phyloP scores from a whole-genome alignment of 1,140 invertebrate species.

The Saccostrea glomerata region DNA sequence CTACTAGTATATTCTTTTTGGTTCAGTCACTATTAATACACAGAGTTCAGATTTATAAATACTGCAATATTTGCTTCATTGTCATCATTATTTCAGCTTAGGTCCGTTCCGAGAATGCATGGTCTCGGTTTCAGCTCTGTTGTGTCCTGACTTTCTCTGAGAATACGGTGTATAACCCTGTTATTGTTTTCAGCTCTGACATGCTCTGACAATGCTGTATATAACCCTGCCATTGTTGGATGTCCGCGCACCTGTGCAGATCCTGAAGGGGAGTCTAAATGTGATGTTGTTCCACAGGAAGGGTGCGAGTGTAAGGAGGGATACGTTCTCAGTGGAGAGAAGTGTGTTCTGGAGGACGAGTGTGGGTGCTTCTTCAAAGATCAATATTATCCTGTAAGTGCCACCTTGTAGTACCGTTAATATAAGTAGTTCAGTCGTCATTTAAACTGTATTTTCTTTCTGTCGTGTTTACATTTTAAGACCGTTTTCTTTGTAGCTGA shows the following conservation, averaged over 20 bases:
- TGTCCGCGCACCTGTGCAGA: conserved; percentile 53
- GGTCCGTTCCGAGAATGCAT: too few relatives aligned
- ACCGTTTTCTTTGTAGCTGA: conserved; percentile 28
- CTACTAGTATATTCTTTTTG: too few relatives aligned
- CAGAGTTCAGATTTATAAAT: too few relatives aligned
- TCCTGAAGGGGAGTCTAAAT: conserved; percentile 43
- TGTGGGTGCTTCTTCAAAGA: conserved; percentile 57
- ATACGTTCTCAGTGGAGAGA: conserved; percentile 51
- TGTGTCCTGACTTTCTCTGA: too few relatives aligned
- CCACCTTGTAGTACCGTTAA: too few relatives aligned
- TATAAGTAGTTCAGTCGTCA: not conserved
- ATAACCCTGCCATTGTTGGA: conserved; percentile 46
- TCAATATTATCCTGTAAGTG: conserved; percentile 56
- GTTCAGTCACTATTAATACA: too few relatives aligned
- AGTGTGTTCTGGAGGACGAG: conserved; percentile 51
- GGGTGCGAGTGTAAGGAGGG: conserved; percentile 63
- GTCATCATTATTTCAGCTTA: too few relatives aligned
- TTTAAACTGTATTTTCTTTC: not conserved
- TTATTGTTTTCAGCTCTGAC: not conserved
- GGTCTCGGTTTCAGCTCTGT: too few relatives aligned
- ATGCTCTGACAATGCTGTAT: conserved; percentile 11
- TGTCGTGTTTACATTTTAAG: not conserved
- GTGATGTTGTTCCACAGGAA: conserved; percentile 48
- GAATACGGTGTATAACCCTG: too few relatives aligned
- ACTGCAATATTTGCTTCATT: too few relatives aligned